A percentile compares a stretch with the other conserved stretches of the same genome.
These are phyloP conservation scores for Camponotus pennsylvanicus DNA, from an alignment of 1,140 invertebrate genomes.

Conservation along the genomic window DNA sequence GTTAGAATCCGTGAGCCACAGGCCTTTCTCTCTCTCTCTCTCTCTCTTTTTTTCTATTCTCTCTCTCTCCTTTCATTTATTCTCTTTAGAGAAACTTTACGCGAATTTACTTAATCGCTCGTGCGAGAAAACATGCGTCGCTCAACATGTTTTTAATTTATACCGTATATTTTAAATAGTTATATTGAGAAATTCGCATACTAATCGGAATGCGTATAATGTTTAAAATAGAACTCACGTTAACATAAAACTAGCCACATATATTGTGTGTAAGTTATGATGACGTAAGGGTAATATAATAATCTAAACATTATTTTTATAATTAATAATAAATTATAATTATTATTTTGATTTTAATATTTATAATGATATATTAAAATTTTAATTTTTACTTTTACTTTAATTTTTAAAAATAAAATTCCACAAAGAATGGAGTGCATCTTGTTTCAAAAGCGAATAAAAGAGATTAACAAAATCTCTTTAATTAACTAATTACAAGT, in stretches of 20 bases:
- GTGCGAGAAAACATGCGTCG: constrained; percentile 34
- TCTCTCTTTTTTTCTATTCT: not conserved
- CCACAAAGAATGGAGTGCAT: no score
- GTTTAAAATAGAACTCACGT: no score
- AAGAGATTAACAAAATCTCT: no score
- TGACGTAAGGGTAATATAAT: not conserved
- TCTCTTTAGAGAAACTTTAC: constrained; percentile 41
- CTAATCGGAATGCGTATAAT: not conserved
- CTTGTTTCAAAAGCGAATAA: no score
- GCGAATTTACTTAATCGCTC: constrained; percentile 13
- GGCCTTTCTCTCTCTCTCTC: not conserved
- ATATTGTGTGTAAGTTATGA: not conserved
- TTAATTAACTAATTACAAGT: not conserved
- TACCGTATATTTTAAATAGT: not conserved
- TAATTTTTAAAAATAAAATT: not conserved
- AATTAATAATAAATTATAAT: not conserved
- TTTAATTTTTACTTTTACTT: not conserved
- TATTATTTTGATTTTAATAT: not conserved
- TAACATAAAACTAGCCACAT: no score
- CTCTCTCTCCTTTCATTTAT: not conserved
- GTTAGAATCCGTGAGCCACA: constrained; percentile 23
- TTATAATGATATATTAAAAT: not conserved
- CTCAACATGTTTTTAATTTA: not conserved
- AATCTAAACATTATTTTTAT: not conserved
- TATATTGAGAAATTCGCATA: not conserved